phyloP scores from a whole-genome alignment of 2,888 invertebrate species.

The Eupithecia dodoneata region DNA sequence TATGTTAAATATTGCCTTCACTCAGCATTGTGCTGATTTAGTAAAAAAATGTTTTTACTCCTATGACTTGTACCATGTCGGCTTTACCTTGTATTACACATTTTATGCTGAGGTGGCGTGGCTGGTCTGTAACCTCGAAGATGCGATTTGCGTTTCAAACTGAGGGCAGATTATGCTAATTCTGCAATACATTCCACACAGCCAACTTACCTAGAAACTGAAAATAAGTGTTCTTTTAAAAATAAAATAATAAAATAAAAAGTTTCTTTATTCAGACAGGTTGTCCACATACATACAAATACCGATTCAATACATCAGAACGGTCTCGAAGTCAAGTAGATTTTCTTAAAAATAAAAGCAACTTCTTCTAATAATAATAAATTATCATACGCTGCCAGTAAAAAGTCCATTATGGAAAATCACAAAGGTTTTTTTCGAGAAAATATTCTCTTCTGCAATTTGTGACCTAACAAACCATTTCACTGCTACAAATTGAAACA shows the following conservation, averaged over 20 bases:
- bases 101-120: slow-evolving; percentile 38
- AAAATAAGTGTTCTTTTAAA: background rate
- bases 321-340: background rate
- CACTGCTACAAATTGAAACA: slow-evolving; percentile 15
- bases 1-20: too few relatives aligned
- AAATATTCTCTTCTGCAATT: slow-evolving; percentile 6
- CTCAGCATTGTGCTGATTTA: too few relatives aligned
- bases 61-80: slow-evolving; percentile 19
- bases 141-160: slow-evolving; percentile 23
- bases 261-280: too few relatives aligned
- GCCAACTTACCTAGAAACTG: background rate
- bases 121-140: slow-evolving; percentile 32
- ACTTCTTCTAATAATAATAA: background rate
- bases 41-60: background rate
- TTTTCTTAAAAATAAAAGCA: background rate
- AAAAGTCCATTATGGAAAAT: background rate
- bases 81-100: slow-evolving; percentile 39
- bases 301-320: background rate
- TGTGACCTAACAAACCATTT: slow-evolving; percentile 14
- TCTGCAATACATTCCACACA: slow-evolving; percentile 7
- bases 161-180: slow-evolving; percentile 11
- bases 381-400: background rate
- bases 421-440: background rate
- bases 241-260: too few relatives aligned
- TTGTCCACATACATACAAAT: too few relatives aligned